Evolutionary conservation across 1,140 invertebrate genomes (phyloP), one percentile per base, ranked within the genome.

Genomic region (Phortica variegata): DNA sequence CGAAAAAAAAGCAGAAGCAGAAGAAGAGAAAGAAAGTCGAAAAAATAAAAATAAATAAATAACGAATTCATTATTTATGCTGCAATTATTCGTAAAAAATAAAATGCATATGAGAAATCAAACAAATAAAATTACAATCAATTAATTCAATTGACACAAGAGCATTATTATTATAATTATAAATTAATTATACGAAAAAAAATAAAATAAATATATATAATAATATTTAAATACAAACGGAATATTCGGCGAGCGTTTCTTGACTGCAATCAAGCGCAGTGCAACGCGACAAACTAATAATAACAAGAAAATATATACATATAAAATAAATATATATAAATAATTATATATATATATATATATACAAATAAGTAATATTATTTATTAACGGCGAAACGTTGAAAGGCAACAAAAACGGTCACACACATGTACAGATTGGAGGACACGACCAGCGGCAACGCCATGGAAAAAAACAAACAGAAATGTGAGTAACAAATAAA

Each of bases 391-490:
- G 12, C 12, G 12, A 29, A 43, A 39, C 39, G 40, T 48, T 45
- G 50, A 56, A n/a, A n/a, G n/a, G 13, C 38, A 34, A 16, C 42
- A 33, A 50, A 49, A 58, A 62, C 63, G 41, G 55, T 33, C 53
- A 56, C 49, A 63, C 62, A 54, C 58, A 73, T 73, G 70, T 73
- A 73, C 68, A 73, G 70, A 73, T 57, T 73, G 60, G 70, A 73
- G 65, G 70, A 73, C 49, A 66, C 69, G 47, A 73, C 63, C 54
- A 72, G 70, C 56, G 70, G 70, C 58, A 52, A 56, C 65, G 70
- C 62, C 51, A 73, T 73, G 70, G 70, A 73, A 54, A 73, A 73
- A 59, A 73, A 70, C 34, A 73, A 73, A 60, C 70, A 73, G 58
- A 73, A 73, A 61, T 59, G 70, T 73, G 46, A 73, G 70, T 73